A percentile compares a stretch with the other conserved stretches of the same genome.
Evolutionary conservation across 2,888 invertebrate genomes (phyloP).

Genomic region (Mycogona germanica): DNA sequence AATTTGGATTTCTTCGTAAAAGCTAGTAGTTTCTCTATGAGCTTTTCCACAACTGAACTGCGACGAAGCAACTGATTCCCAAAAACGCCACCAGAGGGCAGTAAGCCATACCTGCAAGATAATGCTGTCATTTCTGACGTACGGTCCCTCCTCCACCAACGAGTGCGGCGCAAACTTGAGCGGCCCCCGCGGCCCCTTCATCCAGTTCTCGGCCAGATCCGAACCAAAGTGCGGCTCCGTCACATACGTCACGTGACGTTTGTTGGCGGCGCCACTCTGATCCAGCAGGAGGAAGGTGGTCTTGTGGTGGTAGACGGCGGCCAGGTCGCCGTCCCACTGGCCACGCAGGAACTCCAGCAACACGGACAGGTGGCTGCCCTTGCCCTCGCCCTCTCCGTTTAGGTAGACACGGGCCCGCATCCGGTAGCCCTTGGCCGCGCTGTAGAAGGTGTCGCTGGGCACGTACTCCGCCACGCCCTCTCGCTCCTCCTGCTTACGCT

Average conservation of each 20-base stretch:
- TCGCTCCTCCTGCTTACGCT: neutral
- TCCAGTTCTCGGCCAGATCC: neutral
- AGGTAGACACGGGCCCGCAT: neutral
- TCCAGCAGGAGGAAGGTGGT: neutral
- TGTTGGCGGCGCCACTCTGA: neutral
- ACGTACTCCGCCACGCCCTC: neutral
- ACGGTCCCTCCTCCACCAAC: neutral
- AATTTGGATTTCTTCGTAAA: too few species aligned
- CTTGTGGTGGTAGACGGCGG: neutral
- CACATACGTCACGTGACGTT: neutral
- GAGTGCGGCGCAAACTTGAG: neutral
- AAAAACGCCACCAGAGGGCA: too few species aligned
- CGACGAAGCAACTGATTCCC: too few species aligned
- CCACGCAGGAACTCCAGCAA: slow-evolving; percentile 4
- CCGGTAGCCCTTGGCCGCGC: slow-evolving; percentile 1
- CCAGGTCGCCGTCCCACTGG: neutral
- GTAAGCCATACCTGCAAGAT: too few species aligned
- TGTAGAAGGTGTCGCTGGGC: slow-evolving; percentile 8
- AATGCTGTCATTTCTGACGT: neutral
- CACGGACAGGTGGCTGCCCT: neutral
- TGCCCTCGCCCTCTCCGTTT: neutral
- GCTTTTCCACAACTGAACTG: too few species aligned
- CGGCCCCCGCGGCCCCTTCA: neutral
- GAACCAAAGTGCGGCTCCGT: neutral
- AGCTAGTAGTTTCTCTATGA: too few species aligned